Conservation (phyloP, 1,140 invertebrate species). For the Trialeurodes vaporariorum region DNA sequence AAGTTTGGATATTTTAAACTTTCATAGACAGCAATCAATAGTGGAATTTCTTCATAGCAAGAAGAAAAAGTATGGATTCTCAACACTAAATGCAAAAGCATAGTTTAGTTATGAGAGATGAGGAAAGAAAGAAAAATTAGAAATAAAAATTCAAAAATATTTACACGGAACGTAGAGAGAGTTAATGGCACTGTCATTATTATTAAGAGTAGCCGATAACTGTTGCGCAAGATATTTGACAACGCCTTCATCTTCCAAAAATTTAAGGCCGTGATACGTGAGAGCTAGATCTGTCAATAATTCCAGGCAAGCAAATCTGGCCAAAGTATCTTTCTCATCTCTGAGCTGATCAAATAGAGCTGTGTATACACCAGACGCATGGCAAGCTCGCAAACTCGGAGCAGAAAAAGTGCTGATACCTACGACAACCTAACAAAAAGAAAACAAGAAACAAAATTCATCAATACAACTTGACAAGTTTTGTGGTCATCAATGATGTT, state of each 20-base stretch:
- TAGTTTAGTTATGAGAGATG: no score
- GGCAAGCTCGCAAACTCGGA: background rate
- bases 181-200: background rate
- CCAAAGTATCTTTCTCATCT: background rate
- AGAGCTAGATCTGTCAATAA: background rate
- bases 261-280: background rate
- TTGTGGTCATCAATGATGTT: no score
- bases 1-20: no score
- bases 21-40: no score
- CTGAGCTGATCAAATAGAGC: background rate
- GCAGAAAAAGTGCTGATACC: background rate
- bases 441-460: no score
- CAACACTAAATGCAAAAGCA: no score
- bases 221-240: background rate
- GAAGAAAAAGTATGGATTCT: no score
- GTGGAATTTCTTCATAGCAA: no score
- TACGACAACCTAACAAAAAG: background rate
- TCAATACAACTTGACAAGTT: no score
- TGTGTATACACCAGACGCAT: background rate
- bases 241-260: background rate
- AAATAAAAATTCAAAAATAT: no score
- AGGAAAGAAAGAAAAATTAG: no score
- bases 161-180: background rate
- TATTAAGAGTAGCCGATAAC: background rate
- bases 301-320: background rate